Conservation (phyloP, 2,888 invertebrate genomes). For the Cistogaster globosa region DNA sequence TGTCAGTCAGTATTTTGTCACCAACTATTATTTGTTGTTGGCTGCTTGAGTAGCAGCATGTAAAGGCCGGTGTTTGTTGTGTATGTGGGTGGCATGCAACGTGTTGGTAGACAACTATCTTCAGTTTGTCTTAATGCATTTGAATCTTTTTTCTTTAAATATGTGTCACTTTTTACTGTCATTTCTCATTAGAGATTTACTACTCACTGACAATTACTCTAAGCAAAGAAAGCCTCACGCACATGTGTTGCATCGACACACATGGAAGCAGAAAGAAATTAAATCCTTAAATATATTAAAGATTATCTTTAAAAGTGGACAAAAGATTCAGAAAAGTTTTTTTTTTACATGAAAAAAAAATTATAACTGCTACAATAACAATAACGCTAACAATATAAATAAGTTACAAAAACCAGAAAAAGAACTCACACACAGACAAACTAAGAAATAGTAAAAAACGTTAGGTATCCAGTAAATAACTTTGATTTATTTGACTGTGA, state of each 20-base stretch:
- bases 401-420: not conserved
- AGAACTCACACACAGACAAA: not conserved
- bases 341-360: not conserved
- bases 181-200: constrained; percentile 58
- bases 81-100: not conserved
- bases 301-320: not conserved
- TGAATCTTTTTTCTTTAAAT: constrained; percentile 13
- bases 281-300: constrained; percentile 7
- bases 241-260: not conserved
- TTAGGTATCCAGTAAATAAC: constrained; percentile 52
- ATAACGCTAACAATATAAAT: not conserved
- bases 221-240: constrained; percentile 20
- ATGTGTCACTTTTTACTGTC: constrained; percentile 34
- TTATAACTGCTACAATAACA: not conserved
- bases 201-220: constrained; percentile 28
- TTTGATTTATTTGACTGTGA: constrained; percentile 65
- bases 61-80: not conserved
- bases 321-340: not conserved
- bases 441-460: constrained; percentile 6
- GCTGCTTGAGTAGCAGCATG: not conserved
- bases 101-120: constrained; percentile 16
- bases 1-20: constrained; percentile 69
- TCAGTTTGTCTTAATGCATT: constrained; percentile 18
- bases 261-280: not conserved
- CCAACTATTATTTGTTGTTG: constrained; percentile 62